Base-by-base conservation (phyloP, 2,888 invertebrate species). In the Andrena fulva region DNA sequence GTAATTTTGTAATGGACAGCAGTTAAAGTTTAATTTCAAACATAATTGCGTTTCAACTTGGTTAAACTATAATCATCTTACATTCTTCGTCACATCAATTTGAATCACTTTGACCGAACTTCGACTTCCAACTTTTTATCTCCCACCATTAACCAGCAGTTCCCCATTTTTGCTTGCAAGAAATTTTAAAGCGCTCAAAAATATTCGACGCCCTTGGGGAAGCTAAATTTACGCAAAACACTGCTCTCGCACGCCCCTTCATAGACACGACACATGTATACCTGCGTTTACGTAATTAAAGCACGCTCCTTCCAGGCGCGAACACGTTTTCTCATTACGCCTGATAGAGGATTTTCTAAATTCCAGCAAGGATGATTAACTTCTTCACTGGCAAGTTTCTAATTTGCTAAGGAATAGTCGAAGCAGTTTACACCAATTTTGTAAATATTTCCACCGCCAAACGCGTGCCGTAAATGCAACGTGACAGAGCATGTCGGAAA, bases 291-390 rank as follows among this genome's bases (percentile, higher is more conserved):
- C 59, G 69, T 82, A 82, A 82, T 80, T 82, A 74, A 74, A 80
- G 50, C 81, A 70, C 74, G 80, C 67, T 66, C 29, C 35, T n/a
- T 20, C 66, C 42, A 35, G 42, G 31, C 81, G 33, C 69, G 67
- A 82, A 80, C 81, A 74, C 80, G 74, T 70, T 50, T 70, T 60
- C 70, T 70, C 81, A 5, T 82, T 80, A 80, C 52, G 50, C 20
- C 27, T 70, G 60, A 82, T 80, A 74, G 70, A 70, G 59, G 66
- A 63, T 80, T 82, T 82, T 74, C 74, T 74, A 80, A 82, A 74
- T 70, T 70, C 20, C 20, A 24, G 20, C n/a, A 3, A 31, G 7
- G 33, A 52, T 54, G 52, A 29, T 68, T 68, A 68, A 68, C 56
- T 10, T 56, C 56, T 20, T 56, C 24, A 27, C 20, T 12, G 10